Conservation (phyloP, 2,113 vertebrate genomes). For the Stigmatopora argus region DNA sequence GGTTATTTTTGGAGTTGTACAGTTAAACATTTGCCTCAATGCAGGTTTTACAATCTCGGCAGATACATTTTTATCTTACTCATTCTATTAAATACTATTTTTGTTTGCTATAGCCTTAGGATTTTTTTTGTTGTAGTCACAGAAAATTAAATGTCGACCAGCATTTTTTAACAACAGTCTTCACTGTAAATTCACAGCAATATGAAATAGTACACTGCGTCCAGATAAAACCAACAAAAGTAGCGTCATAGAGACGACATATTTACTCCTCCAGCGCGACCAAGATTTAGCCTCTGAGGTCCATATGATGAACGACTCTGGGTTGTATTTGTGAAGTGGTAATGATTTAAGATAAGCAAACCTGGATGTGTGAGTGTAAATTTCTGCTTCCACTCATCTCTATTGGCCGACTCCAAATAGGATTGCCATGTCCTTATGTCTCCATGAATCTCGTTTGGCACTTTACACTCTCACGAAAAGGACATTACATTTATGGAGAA, state of each 20-base stretch:
- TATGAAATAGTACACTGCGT: not conserved
- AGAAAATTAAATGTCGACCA: no score
- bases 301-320: not conserved
- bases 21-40: no score
- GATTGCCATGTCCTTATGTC: not conserved
- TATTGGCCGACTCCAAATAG: not conserved
- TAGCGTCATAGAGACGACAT: not conserved
- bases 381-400: not conserved
- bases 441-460: not conserved
- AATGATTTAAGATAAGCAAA: constrained; percentile 2
- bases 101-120: no score
- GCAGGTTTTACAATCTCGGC: no score
- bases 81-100: no score
- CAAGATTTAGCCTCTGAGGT: not conserved
- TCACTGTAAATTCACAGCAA: not conserved
- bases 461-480: not conserved
- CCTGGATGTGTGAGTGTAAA: not conserved
- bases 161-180: no score
- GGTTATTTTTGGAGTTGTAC: no score
- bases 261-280: not conserved
- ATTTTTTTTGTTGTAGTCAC: no score
- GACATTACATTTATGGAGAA: not conserved
- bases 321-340: not conserved
- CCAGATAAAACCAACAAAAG: not conserved
- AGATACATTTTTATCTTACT: no score